Conservation (phyloP, 2,797 vertebrate species). For the Corythornis leucogaster region DNA sequence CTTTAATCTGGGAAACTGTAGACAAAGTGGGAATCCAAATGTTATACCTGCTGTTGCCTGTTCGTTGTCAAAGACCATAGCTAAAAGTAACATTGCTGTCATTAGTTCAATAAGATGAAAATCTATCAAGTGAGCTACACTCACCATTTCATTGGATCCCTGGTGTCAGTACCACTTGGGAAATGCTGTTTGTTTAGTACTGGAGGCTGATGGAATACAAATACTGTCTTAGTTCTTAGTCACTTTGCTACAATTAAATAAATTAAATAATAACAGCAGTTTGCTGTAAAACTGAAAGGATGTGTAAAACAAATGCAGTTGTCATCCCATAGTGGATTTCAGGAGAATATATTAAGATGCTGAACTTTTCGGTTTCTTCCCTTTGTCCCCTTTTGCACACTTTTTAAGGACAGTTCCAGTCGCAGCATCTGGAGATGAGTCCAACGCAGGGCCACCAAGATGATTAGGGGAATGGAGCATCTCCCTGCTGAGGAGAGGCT, state of each 20-base stretch:
- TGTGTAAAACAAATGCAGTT: fast-evolving
- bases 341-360: background rate
- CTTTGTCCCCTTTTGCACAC: background rate
- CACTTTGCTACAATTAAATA: background rate
- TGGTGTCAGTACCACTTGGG: background rate
- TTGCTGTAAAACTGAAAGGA: background rate
- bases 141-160: background rate
- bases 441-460: too few species aligned
- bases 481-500: too few species aligned
- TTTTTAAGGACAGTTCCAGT: background rate
- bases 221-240: background rate
- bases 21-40: background rate
- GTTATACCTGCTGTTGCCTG: background rate
- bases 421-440: background rate
- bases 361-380: background rate
- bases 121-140: background rate
- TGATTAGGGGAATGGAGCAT: too few species aligned
- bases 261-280: background rate
- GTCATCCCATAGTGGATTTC: background rate
- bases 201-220: background rate
- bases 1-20: background rate
- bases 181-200: background rate
- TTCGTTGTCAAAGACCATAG: background rate
- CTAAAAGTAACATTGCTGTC: background rate
- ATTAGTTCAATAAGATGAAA: background rate